These are phyloP conservation scores for Machimus rusticus DNA, from an alignment of 2,888 invertebrate species.

Conservation along the genomic window DNA sequence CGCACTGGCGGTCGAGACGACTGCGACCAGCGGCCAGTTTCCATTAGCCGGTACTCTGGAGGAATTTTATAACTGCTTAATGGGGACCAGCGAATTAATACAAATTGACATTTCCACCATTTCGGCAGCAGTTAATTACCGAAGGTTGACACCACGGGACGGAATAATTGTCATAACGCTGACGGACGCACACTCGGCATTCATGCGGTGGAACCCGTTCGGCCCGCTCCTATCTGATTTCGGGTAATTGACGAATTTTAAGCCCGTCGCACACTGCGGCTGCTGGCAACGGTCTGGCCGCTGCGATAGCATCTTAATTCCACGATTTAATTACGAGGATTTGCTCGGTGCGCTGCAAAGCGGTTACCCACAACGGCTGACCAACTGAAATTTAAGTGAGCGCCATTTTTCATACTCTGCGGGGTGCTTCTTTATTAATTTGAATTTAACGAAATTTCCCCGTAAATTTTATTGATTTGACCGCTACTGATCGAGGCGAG, in stretches of 20 bases:
- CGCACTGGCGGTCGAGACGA: not conserved
- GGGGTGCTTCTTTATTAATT: slow-evolving; percentile 9
- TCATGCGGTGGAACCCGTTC: slow-evolving; percentile 19
- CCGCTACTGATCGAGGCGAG: not conserved
- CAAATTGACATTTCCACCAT: slow-evolving; percentile 41
- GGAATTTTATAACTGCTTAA: slow-evolving; percentile 36
- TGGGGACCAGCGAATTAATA: slow-evolving; percentile 36
- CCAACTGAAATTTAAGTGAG: not conserved
- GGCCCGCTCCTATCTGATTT: not conserved
- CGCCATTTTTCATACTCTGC: not conserved
- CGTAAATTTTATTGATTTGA: not conserved
- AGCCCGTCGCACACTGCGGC: not conserved
- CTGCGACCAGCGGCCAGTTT: not conserved
- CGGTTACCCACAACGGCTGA: not conserved
- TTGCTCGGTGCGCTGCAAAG: not conserved
- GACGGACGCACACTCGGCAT: slow-evolving; percentile 27
- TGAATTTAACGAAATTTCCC: not conserved
- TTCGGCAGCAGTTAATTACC: slow-evolving; percentile 40
- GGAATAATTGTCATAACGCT: slow-evolving; percentile 34
- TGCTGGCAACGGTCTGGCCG: not conserved
- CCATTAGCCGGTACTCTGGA: slow-evolving; percentile 19
- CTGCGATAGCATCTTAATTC: slow-evolving; percentile 26
- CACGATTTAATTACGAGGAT: slow-evolving; percentile 29
- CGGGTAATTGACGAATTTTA: slow-evolving; percentile 27
- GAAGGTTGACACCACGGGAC: slow-evolving; percentile 36